Conservation (phyloP, 2,888 invertebrate genomes). For the Acronicta alni region DNA sequence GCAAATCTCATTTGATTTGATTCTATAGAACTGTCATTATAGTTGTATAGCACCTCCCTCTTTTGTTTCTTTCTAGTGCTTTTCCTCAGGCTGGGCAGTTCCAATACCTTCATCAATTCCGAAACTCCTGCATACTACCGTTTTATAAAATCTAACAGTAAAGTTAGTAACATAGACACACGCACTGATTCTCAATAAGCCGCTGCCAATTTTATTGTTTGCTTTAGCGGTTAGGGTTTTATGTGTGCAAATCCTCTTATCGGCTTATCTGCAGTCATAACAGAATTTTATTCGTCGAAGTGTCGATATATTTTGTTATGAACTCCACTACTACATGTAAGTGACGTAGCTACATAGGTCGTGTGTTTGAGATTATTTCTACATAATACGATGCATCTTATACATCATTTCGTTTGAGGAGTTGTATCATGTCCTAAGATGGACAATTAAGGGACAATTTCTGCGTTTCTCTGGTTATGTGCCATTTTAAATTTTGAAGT, state of each 20-base stretch:
- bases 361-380: conserved; percentile 18
- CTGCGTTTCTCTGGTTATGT: too few relatives aligned
- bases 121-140: too few relatives aligned
- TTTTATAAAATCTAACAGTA: conserved; percentile 5
- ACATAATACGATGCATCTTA: conserved; percentile 1
- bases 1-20: too few relatives aligned
- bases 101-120: too few relatives aligned
- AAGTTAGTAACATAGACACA: conserved; percentile 4
- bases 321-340: not conserved
- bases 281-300: conserved; percentile 32
- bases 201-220: conserved; percentile 29
- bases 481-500: too few relatives aligned
- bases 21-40: too few relatives aligned
- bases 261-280: conserved; percentile 52
- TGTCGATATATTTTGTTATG: conserved; percentile 20
- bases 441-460: too few relatives aligned
- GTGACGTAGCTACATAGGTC: conserved; percentile 6
- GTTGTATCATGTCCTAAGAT: not conserved
- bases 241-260: conserved; percentile 44
- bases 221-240: conserved; percentile 36
- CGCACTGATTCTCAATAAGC: conserved; percentile 22
- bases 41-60: too few relatives aligned
- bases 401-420: too few relatives aligned
- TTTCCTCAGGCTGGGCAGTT: too few relatives aligned
- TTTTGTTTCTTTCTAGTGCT: too few relatives aligned